A percentile compares a stretch with the other conserved stretches of the same genome.
These are phyloP conservation scores for Eilema caniola DNA, from an alignment of 2,888 invertebrate genomes.

Conservation along the genomic window DNA sequence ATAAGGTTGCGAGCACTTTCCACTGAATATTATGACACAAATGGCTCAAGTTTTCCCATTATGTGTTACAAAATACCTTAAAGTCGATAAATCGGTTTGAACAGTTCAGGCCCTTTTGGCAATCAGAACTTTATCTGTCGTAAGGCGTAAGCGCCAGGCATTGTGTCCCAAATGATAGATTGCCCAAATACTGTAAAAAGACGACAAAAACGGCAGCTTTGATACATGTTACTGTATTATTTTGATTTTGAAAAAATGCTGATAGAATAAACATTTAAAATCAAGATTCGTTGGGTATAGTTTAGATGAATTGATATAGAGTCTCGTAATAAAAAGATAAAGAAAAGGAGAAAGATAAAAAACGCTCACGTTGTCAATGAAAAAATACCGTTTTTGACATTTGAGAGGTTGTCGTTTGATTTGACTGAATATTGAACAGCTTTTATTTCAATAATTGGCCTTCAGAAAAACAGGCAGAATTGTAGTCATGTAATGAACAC, in stretches of 20 bases:
- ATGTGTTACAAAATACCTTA: constrained; percentile 37
- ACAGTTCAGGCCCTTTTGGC: constrained; percentile 28
- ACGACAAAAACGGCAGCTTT: not conserved
- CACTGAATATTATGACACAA: constrained; percentile 29
- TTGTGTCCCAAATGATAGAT: constrained; percentile 6
- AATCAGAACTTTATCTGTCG: constrained; percentile 38
- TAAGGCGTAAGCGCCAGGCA: not conserved
- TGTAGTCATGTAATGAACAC: not conserved
- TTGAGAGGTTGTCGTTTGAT: too few relatives aligned
- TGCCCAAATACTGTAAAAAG: not conserved
- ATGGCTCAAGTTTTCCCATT: constrained; percentile 51
- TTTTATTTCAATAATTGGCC: too few relatives aligned
- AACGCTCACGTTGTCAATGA: too few relatives aligned
- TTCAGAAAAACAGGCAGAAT: too few relatives aligned
- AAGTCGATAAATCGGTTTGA: constrained; percentile 33
- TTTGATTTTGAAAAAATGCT: too few relatives aligned
- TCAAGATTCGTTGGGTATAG: too few relatives aligned
- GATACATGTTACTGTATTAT: not conserved
- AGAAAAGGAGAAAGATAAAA: too few relatives aligned
- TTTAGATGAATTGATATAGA: too few relatives aligned
- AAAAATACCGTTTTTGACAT: too few relatives aligned
- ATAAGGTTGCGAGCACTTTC: constrained; percentile 17
- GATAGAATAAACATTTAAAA: too few relatives aligned
- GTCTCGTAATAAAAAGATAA: too few relatives aligned
- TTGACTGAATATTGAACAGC: too few relatives aligned